Evolutionary conservation across 2,797 vertebrate species (phyloP).

Genomic region (Pseudochirops corinnae): DNA sequence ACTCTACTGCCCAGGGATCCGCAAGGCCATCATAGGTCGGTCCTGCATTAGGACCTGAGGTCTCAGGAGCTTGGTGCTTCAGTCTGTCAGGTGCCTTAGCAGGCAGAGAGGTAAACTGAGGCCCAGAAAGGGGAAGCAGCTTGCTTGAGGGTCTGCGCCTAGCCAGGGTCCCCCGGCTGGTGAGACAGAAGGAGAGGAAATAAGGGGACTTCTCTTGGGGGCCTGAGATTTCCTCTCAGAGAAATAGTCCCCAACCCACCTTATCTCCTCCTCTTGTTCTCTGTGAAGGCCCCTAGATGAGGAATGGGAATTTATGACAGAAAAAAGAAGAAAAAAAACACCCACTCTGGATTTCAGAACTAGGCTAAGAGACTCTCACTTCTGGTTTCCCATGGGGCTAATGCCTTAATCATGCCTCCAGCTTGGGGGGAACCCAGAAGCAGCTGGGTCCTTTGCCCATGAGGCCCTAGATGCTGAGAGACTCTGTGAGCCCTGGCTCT

Average conservation of each 20-base stretch:
- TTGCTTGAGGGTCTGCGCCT: background rate
- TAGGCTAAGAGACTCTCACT: too few species aligned
- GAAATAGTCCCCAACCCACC: too few species aligned
- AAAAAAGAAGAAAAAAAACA: background rate
- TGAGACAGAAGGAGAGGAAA: background rate
- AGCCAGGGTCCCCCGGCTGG: too few species aligned
- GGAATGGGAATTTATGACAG: background rate
- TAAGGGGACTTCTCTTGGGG: background rate
- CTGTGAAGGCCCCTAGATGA: background rate
- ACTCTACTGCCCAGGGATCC: too few species aligned
- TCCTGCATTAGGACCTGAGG: too few species aligned
- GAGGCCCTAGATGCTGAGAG: too few species aligned
- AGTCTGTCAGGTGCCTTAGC: too few species aligned
- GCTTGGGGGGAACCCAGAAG: too few species aligned
- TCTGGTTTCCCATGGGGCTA: background rate
- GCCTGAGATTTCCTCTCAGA: background rate
- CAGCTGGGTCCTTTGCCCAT: background rate
- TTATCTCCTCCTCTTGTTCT: background rate
- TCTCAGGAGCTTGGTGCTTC: background rate
- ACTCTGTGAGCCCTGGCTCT: background rate
- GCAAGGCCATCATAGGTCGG: too few species aligned
- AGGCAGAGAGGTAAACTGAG: background rate
- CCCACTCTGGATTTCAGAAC: background rate
- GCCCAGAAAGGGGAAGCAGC: background rate
- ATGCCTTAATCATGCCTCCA: background rate